Base-by-base conservation (phyloP, 2,888 invertebrate species). In the Polyommatus icarus region DNA sequence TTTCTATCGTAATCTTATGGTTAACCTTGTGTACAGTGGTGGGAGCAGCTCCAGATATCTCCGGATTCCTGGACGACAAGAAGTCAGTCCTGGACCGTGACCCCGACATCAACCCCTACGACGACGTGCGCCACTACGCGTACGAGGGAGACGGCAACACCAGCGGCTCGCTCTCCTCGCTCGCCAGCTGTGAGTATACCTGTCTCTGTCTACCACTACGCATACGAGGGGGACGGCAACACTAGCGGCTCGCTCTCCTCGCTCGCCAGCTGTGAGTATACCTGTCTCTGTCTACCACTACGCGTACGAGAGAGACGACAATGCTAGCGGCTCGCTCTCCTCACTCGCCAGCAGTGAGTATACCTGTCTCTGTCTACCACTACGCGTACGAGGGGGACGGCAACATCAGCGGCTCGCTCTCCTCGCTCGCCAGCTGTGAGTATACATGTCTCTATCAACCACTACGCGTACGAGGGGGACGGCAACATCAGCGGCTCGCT, bases 341-440 rank as follows among this genome's bases (percentile, higher is more conserved):
- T 98, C 98, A 71, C 94, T 98, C 83, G 98, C 98, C 82, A 98
- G 98, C 84, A 97, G 98, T 96, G 87, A 94, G 95, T 77, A 57
- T 15, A 76, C 40, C 29, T 75, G 24, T 50, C 46, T 50, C 54
- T 75, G 0, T 29, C 46, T 75, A 50, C 5, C 98, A 99, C 90
- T 99, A 99, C 90, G 99, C 98, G 78, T 99, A 99, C 88, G 99
- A 99, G 92, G 99, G 99, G 73, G 98, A 98, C 88, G 98, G 98
- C 83, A 98, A 98, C 88, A 96, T 97, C 24, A 98, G 97, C 82
- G 99, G 99, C 82, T 98, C 98, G 10, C 95, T 99, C 32, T 99
- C 99, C 77, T 98, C 98, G 72, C 94, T 98, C 83, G 98, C 98
- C 82, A 98, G 98, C 84, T 98, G 98, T 96, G 87, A 94, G 95